Base-by-base conservation (phyloP, 2,888 invertebrate genomes). In the Drosophila nr. perissopoda region DNA sequence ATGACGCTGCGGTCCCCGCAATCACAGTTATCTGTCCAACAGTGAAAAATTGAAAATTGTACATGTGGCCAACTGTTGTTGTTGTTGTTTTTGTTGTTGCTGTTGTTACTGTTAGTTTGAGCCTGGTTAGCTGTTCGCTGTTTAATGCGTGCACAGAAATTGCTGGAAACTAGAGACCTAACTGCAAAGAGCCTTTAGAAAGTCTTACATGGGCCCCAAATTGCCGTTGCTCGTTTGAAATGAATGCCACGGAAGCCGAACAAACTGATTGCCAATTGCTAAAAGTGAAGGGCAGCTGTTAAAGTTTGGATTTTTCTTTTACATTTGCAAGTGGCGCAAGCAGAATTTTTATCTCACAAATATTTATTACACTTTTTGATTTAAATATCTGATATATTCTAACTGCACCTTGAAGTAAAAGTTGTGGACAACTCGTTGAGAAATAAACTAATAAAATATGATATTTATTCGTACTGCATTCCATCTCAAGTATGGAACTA, bases 11-110 rank as follows among this genome's bases (percentile, higher is more conserved):
- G 60, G 70, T 73, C 64, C 48, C 46, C 53, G 66, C 74, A 75
- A 90, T 83, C 87, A 86, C 87, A 83, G 90, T 86, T 89, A 89
- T 85, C 85, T 78, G 74, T 72, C 70, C 85, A 89, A 89, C 90
- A 89, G 90, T 89, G 81, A 89, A 88, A 85, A 85, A 89, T 86
- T 85, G 72, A 81, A 89, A 88, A 82, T 89, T 89, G 83, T 87
- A 71, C 68, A 87, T 75, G 79, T 83, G 78, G 78, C 73, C 68
- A 64, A 49, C 51, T 53, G 10, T 29, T 46, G 59, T 36, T 75
- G 40, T 29, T 31, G 46, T 48, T 49, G 8, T 33, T 34, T 13
- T 46, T 48, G 18, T 18, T 18, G 51, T 27, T 69, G 46, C 27
- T 36, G 11, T 51, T 52, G 21, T 46, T 46, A 46, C 46, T 46